Evolutionary conservation across 2,888 invertebrate genomes (phyloP).

Genomic region (Mythimna pallens): DNA sequence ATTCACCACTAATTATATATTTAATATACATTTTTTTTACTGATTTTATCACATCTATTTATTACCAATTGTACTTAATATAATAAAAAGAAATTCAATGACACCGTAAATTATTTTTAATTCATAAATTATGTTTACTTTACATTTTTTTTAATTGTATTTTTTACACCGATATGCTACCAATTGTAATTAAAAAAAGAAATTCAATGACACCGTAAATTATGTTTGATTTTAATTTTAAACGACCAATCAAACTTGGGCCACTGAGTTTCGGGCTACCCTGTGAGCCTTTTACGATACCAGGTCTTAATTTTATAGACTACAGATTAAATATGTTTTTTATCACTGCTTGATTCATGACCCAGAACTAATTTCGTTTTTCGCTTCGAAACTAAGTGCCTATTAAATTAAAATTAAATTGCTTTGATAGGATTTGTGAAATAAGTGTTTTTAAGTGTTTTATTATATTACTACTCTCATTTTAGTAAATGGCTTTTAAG

Average conservation of each 20-base stretch:
- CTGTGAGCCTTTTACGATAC: slow-evolving; percentile 48
- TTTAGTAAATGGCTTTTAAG: not conserved
- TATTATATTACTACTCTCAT: not conserved
- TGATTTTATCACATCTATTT: too few species aligned
- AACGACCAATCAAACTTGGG: slow-evolving; percentile 46
- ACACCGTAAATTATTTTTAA: too few species aligned
- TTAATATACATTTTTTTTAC: too few species aligned
- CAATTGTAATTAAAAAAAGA: not conserved
- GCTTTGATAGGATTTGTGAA: slow-evolving; percentile 11
- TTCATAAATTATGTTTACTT: too few species aligned
- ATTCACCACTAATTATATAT: too few species aligned
- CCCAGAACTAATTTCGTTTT: slow-evolving; percentile 67
- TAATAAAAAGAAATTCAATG: too few species aligned
- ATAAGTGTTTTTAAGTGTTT: slow-evolving; percentile 9
- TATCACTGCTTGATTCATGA: slow-evolving; percentile 66
- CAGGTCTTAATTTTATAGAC: slow-evolving; percentile 65
- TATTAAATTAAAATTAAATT: slow-evolving; percentile 31
- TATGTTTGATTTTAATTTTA: slow-evolving; percentile 58
- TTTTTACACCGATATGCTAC: too few species aligned
- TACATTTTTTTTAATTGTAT: too few species aligned
- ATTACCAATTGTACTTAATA: too few species aligned
- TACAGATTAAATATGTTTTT: slow-evolving; percentile 62
- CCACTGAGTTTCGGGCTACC: slow-evolving; percentile 5
- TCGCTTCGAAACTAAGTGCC: slow-evolving; percentile 29
- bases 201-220: slow-evolving; percentile 3